These are phyloP conservation scores for Rhea pennata DNA, from an alignment of 2,113 vertebrate genomes.

Conservation along the genomic window DNA sequence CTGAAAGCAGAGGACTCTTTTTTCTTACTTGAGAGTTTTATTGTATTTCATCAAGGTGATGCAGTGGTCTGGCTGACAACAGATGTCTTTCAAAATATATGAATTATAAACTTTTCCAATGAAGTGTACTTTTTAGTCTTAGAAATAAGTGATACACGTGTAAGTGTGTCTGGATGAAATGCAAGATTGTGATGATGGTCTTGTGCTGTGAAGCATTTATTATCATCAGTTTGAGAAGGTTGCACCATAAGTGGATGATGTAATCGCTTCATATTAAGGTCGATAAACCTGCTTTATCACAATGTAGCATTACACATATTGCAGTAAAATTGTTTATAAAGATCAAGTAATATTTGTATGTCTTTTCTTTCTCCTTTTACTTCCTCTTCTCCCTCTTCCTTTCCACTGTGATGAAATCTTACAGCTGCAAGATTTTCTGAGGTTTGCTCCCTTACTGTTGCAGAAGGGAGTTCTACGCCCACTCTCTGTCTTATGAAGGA, in stretches of 20 bases:
- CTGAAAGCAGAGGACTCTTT: not conserved
- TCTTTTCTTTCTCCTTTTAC: not conserved
- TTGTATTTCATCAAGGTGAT: not conserved
- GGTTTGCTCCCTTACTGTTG: not conserved
- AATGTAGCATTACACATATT: not conserved
- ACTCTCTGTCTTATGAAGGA: not conserved
- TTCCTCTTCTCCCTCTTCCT: not conserved
- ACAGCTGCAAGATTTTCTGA: not conserved
- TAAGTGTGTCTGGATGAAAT: not conserved
- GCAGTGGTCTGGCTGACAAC: not conserved
- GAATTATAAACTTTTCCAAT: not conserved
- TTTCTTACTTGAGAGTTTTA: not conserved
- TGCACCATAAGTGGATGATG: not conserved
- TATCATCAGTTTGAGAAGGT: not conserved
- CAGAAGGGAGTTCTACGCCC: not conserved
- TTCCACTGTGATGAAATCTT: not conserved
- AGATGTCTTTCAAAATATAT: not conserved
- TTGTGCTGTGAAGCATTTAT: not conserved
- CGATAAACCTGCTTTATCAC: not conserved
- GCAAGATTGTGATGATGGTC: not conserved
- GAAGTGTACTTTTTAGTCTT: not conserved
- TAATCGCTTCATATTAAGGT: not conserved
- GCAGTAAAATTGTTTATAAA: not conserved
- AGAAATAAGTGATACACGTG: not conserved
- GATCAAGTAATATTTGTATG: not conserved